Base-by-base conservation (phyloP, 2,888 invertebrate genomes). In the Clistopyga incitator region DNA sequence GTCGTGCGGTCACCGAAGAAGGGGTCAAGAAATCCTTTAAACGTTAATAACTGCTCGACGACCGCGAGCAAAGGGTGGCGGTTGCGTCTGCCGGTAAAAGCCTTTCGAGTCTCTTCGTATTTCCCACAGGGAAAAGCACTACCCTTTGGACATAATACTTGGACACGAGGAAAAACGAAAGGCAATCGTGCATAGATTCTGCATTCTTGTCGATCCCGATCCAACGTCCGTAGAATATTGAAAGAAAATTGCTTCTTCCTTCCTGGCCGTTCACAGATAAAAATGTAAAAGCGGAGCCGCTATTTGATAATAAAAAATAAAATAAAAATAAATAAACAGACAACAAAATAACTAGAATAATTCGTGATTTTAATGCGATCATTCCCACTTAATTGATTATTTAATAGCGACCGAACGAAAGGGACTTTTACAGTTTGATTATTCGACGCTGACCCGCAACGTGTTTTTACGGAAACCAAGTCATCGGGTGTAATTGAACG, bases 21-120 rank as follows among this genome's bases (percentile, higher is more conserved):
- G 50, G 65, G 74, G 59, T 75, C 80, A 61, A 75, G 80, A 68
- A 75, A 80, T 80, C 75, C 80, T 80, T 80, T 75, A 80, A 75
- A 80, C 80, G 80, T 68, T 75, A 75, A 75, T 80, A 80, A 74
- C 80, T 75, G 74, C 50, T 80, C 59, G 80, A 74, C 59, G 80
- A 80, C 74, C 74, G 61, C 61, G 38, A 61, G 67, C 47, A 59
- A 78, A 78, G 42, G 70, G 38, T 38, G 38, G 38, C 50, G 38
- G 61, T 78, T 78, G 61, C 25, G 29, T 6, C 74, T 20, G 47
- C n/a, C 23, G 52, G 61, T 64, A 71, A 50, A 70, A 78, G 70
- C 61, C 6, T 61, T 64, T 20, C 34, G 52, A 75, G 56, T 56
- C 61, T 56, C 34, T 18, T 59, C 68, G 42, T 59, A 45, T 77